phyloP scores from a whole-genome alignment of 1,140 invertebrate species.

The Akabosia matsudoensis region DNA sequence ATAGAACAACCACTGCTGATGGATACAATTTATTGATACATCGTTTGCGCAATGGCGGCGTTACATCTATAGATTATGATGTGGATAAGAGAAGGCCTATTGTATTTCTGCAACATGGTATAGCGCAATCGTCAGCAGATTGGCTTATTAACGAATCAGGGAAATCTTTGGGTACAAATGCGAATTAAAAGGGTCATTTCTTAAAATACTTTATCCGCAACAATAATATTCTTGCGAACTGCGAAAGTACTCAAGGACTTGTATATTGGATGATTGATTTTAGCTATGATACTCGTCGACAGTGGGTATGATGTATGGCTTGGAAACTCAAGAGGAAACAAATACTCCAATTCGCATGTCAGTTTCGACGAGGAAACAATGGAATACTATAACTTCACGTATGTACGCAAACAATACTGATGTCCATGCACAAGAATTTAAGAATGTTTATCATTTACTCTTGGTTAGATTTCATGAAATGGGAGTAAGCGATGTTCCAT shows the following conservation, averaged over 20 bases:
- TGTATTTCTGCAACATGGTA: conserved; percentile 71
- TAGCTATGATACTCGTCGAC: conserved; percentile 53
- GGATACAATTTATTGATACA: conserved; percentile 57
- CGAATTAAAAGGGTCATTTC: conserved; percentile 26
- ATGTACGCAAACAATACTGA: conserved; percentile 20
- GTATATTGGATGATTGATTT: background rate
- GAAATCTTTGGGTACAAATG: conserved; percentile 58
- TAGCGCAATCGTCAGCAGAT: conserved; percentile 70
- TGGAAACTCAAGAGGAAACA: conserved; percentile 60
- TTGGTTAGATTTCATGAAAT: conserved; percentile 51
- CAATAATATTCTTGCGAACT: background rate
- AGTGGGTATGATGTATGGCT: conserved; percentile 62
- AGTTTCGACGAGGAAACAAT: conserved; percentile 56
- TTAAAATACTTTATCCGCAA: background rate
- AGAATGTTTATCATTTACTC: background rate
- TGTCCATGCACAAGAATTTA: background rate
- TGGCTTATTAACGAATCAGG: conserved; percentile 67
- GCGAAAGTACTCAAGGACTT: too few species aligned
- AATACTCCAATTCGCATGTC: conserved; percentile 57
- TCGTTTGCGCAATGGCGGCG: background rate
- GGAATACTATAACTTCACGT: conserved; percentile 73
- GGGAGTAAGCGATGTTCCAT: conserved; percentile 26
- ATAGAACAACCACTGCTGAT: conserved; percentile 60
- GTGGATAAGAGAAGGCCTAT: conserved; percentile 46
- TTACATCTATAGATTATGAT: background rate